Base-by-base conservation (phyloP, 2,888 invertebrate species). In the Julus scanicus region DNA sequence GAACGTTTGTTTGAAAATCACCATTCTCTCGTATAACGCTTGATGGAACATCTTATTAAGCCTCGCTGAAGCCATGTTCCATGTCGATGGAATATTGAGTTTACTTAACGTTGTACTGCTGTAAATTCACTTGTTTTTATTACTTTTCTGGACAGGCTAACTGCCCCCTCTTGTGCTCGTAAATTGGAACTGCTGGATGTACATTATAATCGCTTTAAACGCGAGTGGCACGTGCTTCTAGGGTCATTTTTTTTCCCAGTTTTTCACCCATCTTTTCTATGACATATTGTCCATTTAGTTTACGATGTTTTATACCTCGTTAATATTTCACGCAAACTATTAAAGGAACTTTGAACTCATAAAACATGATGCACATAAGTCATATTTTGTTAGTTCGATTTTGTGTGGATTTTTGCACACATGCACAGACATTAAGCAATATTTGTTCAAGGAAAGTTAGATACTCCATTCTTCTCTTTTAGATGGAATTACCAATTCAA, bases 281-380 rank as follows among this genome's bases (percentile, higher is more conserved):
- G 57, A 63, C 57, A n/a, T 63, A 63, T 15, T 63, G 57, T 53
- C n/a, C 57, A 63, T 63, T 63, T 63, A 63, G 15, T 17, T 63
- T 63, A 63, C 57, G n/a, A 63, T n/a, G n/a, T n/a, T 63, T 63
- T 63, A 5, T 1, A 13, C 57, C 3, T 63, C 57, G n/a, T 63
- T 63, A 63, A 63, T 63, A n/a, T 63, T 63, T 17, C 57, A 63
- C 13, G n/a, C 5, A 63, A 63, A 63, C 57, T 1, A 53, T 13
- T 53, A 53, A 0, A 13, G 11, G 53, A 53, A 17, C 53, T 63
- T 63, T 63, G n/a, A 63, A n/a, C 57, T 63, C 0, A n/a, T 2
- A 63, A 63, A n/a, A n/a, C n/a, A 6, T 48, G 53, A 8, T 44
- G 44, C 8, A 44, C 44, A 8, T 44, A 44, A 8, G 44, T 44